phyloP scores from a whole-genome alignment of 2,797 vertebrate species.

The Mormyrops attenuatus region DNA sequence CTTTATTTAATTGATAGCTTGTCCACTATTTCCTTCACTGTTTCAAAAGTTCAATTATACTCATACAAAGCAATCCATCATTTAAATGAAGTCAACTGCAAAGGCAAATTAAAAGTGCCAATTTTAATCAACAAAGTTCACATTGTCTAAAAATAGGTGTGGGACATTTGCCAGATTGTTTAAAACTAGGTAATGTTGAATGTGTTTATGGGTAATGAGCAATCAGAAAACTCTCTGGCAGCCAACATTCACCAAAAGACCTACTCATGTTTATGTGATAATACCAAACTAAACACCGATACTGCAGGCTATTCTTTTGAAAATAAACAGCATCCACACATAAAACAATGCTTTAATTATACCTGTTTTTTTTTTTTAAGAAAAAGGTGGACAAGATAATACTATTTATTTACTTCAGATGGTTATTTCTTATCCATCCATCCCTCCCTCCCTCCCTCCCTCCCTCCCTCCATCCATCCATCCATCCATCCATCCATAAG shows the following conservation, averaged over 20 bases:
- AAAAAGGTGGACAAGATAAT: neutral
- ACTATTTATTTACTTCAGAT: neutral
- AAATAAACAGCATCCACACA: neutral
- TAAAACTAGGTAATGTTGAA: conserved; percentile 29
- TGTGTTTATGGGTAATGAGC: neutral
- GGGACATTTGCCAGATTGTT: conserved; percentile 30
- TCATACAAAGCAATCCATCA: conserved; percentile 68
- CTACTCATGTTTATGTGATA: neutral
- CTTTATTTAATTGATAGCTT: conserved; percentile 65
- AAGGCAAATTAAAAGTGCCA: conserved; percentile 68
- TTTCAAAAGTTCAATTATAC: conserved; percentile 69
- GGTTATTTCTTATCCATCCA: neutral
- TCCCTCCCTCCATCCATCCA: no score
- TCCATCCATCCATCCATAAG: neutral
- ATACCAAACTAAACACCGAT: neutral
- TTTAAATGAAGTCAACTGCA: conserved; percentile 58
- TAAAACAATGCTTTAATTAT: neutral
- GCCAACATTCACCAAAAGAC: neutral
- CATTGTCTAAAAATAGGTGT: conserved; percentile 18
- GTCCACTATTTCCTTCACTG: conserved; percentile 58
- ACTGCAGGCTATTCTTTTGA: neutral
- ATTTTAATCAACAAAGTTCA: conserved; percentile 62
- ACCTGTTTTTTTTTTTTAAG: neutral
- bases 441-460: no score
- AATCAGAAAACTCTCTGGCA: neutral